phyloP scores from a whole-genome alignment of 2,888 invertebrate genomes.

The Polietes domitor region DNA sequence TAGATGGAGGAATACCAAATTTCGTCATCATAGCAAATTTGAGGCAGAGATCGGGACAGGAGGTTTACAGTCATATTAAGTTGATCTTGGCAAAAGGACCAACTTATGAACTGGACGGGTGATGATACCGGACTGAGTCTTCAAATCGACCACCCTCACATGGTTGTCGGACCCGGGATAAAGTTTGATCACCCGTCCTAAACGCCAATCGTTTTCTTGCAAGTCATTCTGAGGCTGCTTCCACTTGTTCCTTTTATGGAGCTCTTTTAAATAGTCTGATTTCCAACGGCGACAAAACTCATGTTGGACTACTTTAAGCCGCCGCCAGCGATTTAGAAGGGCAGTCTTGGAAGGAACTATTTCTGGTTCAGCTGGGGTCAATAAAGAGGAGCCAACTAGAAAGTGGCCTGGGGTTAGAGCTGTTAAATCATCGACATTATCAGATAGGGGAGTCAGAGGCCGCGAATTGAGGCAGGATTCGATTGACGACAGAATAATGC shows the following conservation, averaged over 20 bases:
- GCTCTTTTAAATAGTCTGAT: slow-evolving; percentile 53
- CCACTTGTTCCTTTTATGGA: slow-evolving; percentile 59
- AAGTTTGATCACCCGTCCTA: slow-evolving; percentile 47
- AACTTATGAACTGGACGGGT: slow-evolving; percentile 31
- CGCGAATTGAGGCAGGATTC: slow-evolving; percentile 1
- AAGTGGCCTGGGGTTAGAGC: slow-evolving; percentile 27
- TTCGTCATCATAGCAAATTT: not conserved
- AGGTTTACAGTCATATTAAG: not conserved
- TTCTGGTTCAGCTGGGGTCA: slow-evolving; percentile 16
- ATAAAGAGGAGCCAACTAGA: not conserved
- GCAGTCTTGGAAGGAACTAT: not conserved
- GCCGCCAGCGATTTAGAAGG: slow-evolving; percentile 17
- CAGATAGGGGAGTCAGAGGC: slow-evolving; percentile 6
- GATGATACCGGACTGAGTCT: not conserved
- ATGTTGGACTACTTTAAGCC: slow-evolving; percentile 8
- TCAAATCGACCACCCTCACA: slow-evolving; percentile 5
- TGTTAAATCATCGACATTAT: not conserved
- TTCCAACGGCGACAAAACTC: slow-evolving; percentile 52
- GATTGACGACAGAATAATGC: not conserved
- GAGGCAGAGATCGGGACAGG: not conserved
- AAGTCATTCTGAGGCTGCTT: slow-evolving; percentile 46
- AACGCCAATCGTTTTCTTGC: slow-evolving; percentile 40
- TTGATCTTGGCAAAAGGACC: not conserved
- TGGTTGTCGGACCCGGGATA: slow-evolving; percentile 32
- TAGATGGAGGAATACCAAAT: not conserved